A percentile compares a stretch with the other conserved stretches of the same genome.
Conservation (phyloP, 1,140 invertebrate genomes). For the Arion vulgaris region DNA sequence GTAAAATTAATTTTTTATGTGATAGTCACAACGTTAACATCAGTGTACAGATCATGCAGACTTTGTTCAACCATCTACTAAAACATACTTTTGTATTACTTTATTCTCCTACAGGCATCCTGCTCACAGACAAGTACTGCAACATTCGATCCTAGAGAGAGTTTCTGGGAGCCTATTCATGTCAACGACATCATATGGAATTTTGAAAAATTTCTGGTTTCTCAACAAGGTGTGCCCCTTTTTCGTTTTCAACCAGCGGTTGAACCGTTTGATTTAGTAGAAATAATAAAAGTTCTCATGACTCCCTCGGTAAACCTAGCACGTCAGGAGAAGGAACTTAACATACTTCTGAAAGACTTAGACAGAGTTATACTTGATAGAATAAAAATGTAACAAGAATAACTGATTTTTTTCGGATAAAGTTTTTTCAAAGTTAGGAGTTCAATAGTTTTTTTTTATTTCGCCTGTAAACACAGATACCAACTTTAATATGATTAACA, state of each 20-base stretch:
- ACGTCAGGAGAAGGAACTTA: background rate
- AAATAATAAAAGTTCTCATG: constrained; percentile 15
- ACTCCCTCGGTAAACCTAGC: background rate
- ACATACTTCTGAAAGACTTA: background rate
- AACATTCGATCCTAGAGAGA: constrained; percentile 49
- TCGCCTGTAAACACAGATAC: too few relatives aligned
- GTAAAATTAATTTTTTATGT: too few relatives aligned
- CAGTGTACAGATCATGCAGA: too few relatives aligned
- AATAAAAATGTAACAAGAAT: too few relatives aligned
- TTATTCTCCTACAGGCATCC: constrained; percentile 38
- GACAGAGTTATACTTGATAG: background rate
- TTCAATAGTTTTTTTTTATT: too few relatives aligned
- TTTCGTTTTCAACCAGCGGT: constrained; percentile 50
- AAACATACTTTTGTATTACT: too few relatives aligned
- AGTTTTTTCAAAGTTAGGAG: too few relatives aligned
- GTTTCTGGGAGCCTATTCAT: constrained; percentile 64
- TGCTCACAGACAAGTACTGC: constrained; percentile 48
- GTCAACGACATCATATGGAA: constrained; percentile 76
- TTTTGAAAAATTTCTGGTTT: constrained; percentile 77
- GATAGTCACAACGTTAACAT: too few relatives aligned
- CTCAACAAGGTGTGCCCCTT: constrained; percentile 66
- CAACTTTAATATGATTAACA: too few relatives aligned
- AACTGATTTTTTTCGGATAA: too few relatives aligned
- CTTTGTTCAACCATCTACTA: too few relatives aligned
- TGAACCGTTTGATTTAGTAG: constrained; percentile 45